Base-by-base conservation (phyloP, 2,113 vertebrate genomes). In the Puntigrus tetrazona region DNA sequence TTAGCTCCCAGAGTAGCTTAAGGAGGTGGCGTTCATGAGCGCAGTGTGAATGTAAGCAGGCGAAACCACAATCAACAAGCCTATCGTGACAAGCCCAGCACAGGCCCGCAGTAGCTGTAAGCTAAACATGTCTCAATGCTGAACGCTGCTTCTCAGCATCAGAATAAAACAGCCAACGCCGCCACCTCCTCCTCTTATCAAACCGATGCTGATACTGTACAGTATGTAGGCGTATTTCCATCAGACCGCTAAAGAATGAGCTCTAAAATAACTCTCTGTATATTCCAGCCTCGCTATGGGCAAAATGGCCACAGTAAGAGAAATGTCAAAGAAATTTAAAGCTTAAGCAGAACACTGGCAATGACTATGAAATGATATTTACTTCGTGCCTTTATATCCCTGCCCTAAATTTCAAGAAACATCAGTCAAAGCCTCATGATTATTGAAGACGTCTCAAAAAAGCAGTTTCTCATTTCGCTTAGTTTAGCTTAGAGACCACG, bases 1-100 rank as follows among this genome's bases (percentile, higher is more conserved):
- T 72, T 45, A 89, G 36, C 86, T 89, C 86, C 57, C 78, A 34
- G 29, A 34, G 41, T n/a, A n/a, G 79, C 43, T 70, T 70, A 84
- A n/a, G 38, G 84, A 91, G 83, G 86, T 31, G 86, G 41, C 6
- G 47, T 73, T 80, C 9, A 67, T 20, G 34, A 81, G 29, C 4
- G 29, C 78, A 75, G 78, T 81, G 29, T 65, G 43, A 81, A 85
- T 52, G 52, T 81, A 36, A 85, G 38, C 27, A 50, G 78, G 67
- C 55, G 4, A 63, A 59, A 76, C 27, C 14, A 76, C 7, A 41
- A 27, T 72, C 47, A 80, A 59, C 50, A 38, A 45, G 36, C 27
- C 43, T n/a, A 10, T 27, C n/a, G 16, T 38, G 47, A 52, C n/a
- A 34, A 84, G 20, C 8, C 34, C 5, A 22, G 36, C 52, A 34